phyloP scores from a whole-genome alignment of 2,888 invertebrate genomes.

The Coenonympha arcania region DNA sequence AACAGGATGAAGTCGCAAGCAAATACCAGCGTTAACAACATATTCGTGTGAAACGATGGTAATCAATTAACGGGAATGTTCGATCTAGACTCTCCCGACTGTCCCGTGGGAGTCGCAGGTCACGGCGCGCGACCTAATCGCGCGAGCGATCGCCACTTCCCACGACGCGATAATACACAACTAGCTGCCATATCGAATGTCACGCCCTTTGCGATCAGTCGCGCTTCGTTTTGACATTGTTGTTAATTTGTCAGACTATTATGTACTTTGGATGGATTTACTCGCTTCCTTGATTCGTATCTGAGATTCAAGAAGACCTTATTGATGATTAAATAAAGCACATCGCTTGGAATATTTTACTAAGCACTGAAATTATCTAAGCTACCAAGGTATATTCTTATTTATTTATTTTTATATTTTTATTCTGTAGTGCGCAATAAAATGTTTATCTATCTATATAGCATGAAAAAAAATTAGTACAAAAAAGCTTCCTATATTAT shows the following conservation, averaged over 20 bases:
- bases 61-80: slow-evolving; percentile 43
- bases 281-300: too few relatives aligned
- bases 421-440: too few relatives aligned
- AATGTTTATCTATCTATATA: too few relatives aligned
- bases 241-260: slow-evolving; percentile 14
- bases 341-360: too few relatives aligned
- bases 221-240: slow-evolving; percentile 25
- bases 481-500: too few relatives aligned
- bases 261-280: neutral
- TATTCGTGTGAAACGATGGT: slow-evolving; percentile 31
- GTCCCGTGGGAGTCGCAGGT: slow-evolving; percentile 46
- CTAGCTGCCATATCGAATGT: slow-evolving; percentile 53
- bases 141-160: slow-evolving; percentile 39
- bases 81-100: slow-evolving; percentile 36
- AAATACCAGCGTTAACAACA: neutral
- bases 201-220: slow-evolving; percentile 41
- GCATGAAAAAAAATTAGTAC: too few relatives aligned
- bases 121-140: slow-evolving; percentile 49
- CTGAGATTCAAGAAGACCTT: too few relatives aligned
- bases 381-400: too few relatives aligned
- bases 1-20: neutral
- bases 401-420: too few relatives aligned
- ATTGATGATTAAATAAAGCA: too few relatives aligned
- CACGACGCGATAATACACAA: slow-evolving; percentile 41
- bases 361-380: too few relatives aligned